These are phyloP conservation scores for Sarcophaga rosellei DNA, from an alignment of 2,888 invertebrate genomes.

Conservation along the genomic window DNA sequence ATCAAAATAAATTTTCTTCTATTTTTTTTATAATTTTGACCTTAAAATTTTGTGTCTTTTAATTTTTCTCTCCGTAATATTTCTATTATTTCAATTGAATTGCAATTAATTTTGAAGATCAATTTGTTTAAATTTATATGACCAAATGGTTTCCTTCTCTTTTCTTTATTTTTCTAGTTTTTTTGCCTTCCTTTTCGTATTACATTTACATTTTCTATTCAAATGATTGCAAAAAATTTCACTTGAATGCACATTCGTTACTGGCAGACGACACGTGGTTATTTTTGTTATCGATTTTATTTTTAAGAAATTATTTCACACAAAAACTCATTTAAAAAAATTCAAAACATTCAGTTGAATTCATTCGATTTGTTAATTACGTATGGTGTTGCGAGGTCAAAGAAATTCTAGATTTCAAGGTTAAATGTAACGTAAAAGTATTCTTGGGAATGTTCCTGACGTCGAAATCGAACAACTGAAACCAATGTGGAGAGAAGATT, in stretches of 20 bases:
- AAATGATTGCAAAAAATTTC: conserved; percentile 18
- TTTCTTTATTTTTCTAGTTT: neutral
- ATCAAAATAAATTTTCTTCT: neutral
- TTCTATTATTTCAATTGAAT: conserved; percentile 41
- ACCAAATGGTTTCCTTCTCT: neutral
- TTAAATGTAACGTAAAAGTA: conserved; percentile 54
- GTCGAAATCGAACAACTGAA: no score
- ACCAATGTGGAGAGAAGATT: no score
- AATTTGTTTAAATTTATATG: conserved; percentile 28
- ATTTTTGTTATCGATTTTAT: neutral
- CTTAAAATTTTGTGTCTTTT: conserved; percentile 37
- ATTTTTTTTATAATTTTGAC: neutral
- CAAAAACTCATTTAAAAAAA: no score
- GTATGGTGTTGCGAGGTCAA: neutral
- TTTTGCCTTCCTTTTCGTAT: neutral
- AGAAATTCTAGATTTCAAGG: conserved; percentile 51
- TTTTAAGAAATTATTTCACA: neutral
- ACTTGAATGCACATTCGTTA: no score
- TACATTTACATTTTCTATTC: conserved; percentile 13
- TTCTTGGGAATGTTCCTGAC: no score
- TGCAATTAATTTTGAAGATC: conserved; percentile 23
- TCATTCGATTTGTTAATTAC: conserved; percentile 12
- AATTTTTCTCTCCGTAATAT: no score
- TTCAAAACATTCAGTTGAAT: no score
- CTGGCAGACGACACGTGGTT: conserved; percentile 44